Evolutionary conservation across 2,113 vertebrate species (phyloP).

Genomic region (Tonatia bakeri): DNA sequence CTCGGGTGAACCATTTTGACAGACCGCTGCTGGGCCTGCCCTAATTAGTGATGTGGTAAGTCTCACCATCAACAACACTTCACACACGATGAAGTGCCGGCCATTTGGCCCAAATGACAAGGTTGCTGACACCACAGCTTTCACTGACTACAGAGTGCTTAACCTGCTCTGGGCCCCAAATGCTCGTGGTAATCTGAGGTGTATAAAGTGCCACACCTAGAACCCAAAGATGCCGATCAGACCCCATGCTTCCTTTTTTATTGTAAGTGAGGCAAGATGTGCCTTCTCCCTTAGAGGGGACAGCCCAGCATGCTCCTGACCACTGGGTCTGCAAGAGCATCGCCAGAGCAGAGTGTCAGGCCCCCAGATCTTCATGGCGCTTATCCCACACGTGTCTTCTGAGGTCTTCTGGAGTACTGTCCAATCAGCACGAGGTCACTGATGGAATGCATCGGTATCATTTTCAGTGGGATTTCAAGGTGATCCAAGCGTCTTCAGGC

Average conservation of each 20-base stretch:
- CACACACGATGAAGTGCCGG: background rate
- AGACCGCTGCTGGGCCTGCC: background rate
- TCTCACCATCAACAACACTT: background rate
- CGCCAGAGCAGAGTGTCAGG: background rate
- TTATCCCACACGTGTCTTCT: background rate
- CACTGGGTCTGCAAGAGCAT: background rate
- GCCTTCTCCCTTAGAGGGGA: background rate
- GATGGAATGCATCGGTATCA: background rate
- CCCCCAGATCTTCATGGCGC: background rate
- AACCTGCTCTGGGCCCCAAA: background rate
- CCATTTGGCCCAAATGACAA: background rate
- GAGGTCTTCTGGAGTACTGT: background rate
- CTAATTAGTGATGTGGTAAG: background rate
- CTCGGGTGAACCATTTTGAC: background rate
- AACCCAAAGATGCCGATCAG: background rate
- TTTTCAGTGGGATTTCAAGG: background rate
- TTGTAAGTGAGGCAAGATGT: too few species aligned
- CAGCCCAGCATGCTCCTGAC: background rate
- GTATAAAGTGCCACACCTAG: background rate
- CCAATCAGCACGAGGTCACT: background rate
- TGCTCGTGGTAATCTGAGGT: background rate
- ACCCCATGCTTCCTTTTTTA: background rate
- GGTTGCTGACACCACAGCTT: background rate
- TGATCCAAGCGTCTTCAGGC: background rate
- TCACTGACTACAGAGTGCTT: background rate